Conservation (phyloP, 2,797 vertebrate genomes). For the Pteronotus mesoamericanus region DNA sequence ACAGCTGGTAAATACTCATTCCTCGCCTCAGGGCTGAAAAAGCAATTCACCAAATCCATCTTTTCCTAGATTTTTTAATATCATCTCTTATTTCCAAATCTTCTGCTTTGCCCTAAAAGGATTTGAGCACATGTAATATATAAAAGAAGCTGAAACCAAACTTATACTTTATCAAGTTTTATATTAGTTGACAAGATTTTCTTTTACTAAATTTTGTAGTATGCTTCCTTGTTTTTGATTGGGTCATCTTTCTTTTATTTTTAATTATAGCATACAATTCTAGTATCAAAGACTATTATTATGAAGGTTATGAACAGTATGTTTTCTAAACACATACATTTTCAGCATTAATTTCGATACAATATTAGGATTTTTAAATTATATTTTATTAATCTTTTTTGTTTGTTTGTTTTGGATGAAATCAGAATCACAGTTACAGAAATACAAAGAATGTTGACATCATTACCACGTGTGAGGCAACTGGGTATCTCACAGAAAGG, state of each 20-base stretch:
- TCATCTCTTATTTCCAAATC: constrained; percentile 25
- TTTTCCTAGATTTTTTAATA: constrained; percentile 47
- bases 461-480: not conserved
- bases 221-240: not conserved
- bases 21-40: constrained; percentile 29
- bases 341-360: not conserved
- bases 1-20: constrained; percentile 46
- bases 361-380: constrained; percentile 22
- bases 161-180: not conserved
- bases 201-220: not conserved
- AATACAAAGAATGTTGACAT: not conserved
- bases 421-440: not conserved
- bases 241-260: constrained; percentile 30
- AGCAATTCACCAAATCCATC: constrained; percentile 15
- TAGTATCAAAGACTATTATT: not conserved
- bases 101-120: not conserved
- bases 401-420: not conserved
- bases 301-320: not conserved
- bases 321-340: not conserved
- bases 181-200: not conserved
- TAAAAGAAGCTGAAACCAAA: constrained; percentile 2
- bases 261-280: not conserved
- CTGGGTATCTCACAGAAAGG: not conserved
- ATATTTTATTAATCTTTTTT: not conserved
- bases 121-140: not conserved